A percentile compares a stretch with the other conserved stretches of the same genome.
Conservation (phyloP, 2,888 invertebrate genomes). For the Ferdinandea cuprea region DNA sequence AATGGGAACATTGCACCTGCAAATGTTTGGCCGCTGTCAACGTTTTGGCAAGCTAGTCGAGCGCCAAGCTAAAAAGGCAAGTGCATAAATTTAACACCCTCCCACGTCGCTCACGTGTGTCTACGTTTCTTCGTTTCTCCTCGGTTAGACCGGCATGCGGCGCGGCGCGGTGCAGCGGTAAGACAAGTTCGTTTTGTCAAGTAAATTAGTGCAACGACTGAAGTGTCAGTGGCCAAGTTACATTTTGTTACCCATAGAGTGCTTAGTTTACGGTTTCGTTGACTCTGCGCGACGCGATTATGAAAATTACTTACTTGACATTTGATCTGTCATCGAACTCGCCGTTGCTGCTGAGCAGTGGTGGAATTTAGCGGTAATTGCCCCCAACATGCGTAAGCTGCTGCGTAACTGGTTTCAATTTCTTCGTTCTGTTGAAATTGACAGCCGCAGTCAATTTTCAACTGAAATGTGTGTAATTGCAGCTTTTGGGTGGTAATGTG, state of each 20-base stretch:
- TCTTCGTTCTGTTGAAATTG: constrained; percentile 51
- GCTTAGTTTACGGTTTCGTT: constrained; percentile 31
- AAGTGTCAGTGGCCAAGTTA: constrained; percentile 38
- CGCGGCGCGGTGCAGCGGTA: not conserved
- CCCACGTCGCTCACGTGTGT: constrained; percentile 31
- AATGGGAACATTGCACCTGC: constrained; percentile 74
- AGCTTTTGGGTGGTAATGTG: constrained; percentile 63
- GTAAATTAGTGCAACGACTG: constrained; percentile 68
- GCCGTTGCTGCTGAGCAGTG: constrained; percentile 2
- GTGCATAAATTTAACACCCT: constrained; percentile 69
- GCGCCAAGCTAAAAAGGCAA: constrained; percentile 66
- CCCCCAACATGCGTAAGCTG: constrained; percentile 70
- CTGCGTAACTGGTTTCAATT: constrained; percentile 66
- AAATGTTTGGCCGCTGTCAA: constrained; percentile 73
- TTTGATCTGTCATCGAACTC: constrained; percentile 74
- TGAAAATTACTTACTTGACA: constrained; percentile 73
- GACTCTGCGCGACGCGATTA: constrained; percentile 54
- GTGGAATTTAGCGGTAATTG: constrained; percentile 70
- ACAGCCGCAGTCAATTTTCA: constrained; percentile 63
- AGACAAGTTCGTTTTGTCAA: constrained; percentile 67
- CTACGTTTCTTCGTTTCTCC: not conserved
- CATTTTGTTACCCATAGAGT: constrained; percentile 14
- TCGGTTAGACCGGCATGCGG: not conserved
- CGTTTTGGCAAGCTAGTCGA: constrained; percentile 69
- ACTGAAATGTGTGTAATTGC: constrained; percentile 66